Percentiles rank a stretch among this genome's conserved stretches.
These are phyloP conservation scores for Iguana delicatissima DNA, from an alignment of 2,797 vertebrate species.

Conservation along the genomic window DNA sequence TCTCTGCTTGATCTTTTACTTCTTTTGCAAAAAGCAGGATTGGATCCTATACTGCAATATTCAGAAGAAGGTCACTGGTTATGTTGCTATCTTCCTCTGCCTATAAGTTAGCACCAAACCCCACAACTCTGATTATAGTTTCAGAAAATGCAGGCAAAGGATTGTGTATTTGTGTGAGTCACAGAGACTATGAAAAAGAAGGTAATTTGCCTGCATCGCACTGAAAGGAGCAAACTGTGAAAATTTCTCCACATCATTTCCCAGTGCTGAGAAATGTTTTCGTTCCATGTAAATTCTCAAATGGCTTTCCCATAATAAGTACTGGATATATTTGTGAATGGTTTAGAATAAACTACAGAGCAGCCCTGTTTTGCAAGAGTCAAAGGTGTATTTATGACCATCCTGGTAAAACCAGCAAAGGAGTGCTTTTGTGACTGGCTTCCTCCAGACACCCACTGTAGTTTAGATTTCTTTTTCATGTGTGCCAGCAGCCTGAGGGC, in stretches of 20 bases:
- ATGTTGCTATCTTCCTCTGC: neutral
- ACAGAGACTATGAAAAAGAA: too few relatives aligned
- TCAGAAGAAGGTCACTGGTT: neutral
- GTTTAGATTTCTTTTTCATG: constrained; percentile 40
- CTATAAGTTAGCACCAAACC: neutral
- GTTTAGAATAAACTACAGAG: neutral
- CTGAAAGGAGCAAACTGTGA: neutral
- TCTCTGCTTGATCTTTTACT: neutral
- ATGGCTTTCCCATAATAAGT: neutral
- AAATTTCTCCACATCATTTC: neutral
- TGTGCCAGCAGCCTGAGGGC: constrained; percentile 29
- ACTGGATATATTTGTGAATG: neutral
- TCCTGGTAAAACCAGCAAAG: neutral
- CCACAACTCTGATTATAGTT: neutral
- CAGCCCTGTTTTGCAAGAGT: neutral
- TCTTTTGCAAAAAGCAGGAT: neutral
- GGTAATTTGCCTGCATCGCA: neutral
- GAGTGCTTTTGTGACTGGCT: neutral
- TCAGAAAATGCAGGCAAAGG: neutral
- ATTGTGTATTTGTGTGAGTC: too few relatives aligned
- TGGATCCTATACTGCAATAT: neutral
- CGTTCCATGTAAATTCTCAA: neutral
- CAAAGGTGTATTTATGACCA: neutral
- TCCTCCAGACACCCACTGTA: neutral
- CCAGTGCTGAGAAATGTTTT: neutral